A percentile compares a stretch with the other conserved stretches of the same genome.
Conservation (phyloP, 2,888 invertebrate genomes). For the Belgica antarctica region DNA sequence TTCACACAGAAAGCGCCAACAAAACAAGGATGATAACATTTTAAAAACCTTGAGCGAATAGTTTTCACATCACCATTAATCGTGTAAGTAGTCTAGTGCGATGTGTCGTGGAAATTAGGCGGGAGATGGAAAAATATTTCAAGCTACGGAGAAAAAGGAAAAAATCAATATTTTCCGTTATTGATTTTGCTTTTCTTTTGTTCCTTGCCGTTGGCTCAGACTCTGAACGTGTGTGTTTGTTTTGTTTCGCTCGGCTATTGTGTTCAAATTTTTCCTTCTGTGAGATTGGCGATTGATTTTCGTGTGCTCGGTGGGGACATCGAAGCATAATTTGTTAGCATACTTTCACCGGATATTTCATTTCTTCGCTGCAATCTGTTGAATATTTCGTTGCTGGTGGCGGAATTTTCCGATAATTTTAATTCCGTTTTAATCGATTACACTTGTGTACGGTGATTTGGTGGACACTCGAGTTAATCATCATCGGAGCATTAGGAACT, state of each 20-base stretch:
- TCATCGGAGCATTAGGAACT: no score
- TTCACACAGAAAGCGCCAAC: neutral
- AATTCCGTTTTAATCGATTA: no score
- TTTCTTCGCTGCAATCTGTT: slow-evolving; percentile 32
- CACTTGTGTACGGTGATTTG: no score
- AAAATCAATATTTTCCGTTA: slow-evolving; percentile 42
- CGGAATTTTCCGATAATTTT: no score
- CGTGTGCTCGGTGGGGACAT: neutral
- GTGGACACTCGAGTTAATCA: no score
- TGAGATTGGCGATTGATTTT: neutral
- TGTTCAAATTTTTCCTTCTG: slow-evolving; percentile 1
- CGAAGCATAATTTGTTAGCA: neutral
- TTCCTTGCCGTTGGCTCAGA: neutral
- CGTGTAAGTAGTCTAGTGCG: slow-evolving; percentile 21
- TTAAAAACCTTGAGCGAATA: neutral
- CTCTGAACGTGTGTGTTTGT: slow-evolving; percentile 38
- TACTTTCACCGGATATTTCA: neutral
- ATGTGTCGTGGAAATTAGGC: slow-evolving; percentile 30
- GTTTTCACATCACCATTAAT: slow-evolving; percentile 35
- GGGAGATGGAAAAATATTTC: slow-evolving; percentile 40
- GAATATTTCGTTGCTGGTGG: slow-evolving; percentile 13
- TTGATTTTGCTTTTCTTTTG: slow-evolving; percentile 31
- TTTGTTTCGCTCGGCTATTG: slow-evolving; percentile 9
- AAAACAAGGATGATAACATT: slow-evolving; percentile 5
- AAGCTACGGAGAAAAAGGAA: slow-evolving; percentile 7